A percentile compares a stretch with the other conserved stretches of the same genome.
These are phyloP conservation scores for Crambe crambe DNA, from an alignment of 37 sponge, comb jelly and placozoan genomes.

Conservation along the genomic window DNA sequence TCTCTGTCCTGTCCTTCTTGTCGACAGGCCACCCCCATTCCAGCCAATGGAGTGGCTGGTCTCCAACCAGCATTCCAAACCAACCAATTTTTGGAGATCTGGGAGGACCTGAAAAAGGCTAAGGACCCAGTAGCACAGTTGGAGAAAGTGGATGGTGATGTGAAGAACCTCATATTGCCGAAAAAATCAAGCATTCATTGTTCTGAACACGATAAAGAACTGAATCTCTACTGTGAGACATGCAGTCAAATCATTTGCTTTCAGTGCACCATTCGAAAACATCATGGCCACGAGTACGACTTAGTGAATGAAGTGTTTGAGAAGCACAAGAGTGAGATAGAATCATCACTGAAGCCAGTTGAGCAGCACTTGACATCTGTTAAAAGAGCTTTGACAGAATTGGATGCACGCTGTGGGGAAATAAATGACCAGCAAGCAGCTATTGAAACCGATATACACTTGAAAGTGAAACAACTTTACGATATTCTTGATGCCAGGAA, in stretches of 20 bases:
- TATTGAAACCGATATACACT: slow-evolving; percentile 9
- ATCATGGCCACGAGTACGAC: background rate
- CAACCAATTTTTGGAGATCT: slow-evolving; percentile 54
- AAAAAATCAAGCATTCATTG: slow-evolving; percentile 2
- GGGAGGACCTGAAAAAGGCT: slow-evolving; percentile 23
- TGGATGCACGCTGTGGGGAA: background rate
- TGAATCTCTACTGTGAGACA: slow-evolving; percentile 6
- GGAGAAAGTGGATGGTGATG: background rate
- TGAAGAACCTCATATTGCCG: background rate
- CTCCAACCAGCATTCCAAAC: slow-evolving; percentile 67
- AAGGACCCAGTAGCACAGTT: too few relatives aligned
- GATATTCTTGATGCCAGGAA: slow-evolving; percentile 8
- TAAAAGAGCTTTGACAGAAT: slow-evolving; percentile 8
- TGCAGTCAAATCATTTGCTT: background rate
- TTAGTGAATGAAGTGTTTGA: slow-evolving; percentile 10
- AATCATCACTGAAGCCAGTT: slow-evolving; percentile 13
- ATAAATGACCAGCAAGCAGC: slow-evolving; percentile 25
- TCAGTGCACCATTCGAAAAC: background rate
- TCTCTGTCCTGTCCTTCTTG: slow-evolving; percentile 58
- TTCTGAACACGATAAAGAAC: slow-evolving; percentile 7
- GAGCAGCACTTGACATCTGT: slow-evolving; percentile 18
- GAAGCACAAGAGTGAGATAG: slow-evolving; percentile 26
- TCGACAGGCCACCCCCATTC: slow-evolving; percentile 30
- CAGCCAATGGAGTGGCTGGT: slow-evolving; percentile 42
- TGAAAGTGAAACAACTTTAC: slow-evolving; percentile 1